These are phyloP conservation scores for Rhineura floridana DNA, from an alignment of 2,113 vertebrate genomes.

Conservation along the genomic window DNA sequence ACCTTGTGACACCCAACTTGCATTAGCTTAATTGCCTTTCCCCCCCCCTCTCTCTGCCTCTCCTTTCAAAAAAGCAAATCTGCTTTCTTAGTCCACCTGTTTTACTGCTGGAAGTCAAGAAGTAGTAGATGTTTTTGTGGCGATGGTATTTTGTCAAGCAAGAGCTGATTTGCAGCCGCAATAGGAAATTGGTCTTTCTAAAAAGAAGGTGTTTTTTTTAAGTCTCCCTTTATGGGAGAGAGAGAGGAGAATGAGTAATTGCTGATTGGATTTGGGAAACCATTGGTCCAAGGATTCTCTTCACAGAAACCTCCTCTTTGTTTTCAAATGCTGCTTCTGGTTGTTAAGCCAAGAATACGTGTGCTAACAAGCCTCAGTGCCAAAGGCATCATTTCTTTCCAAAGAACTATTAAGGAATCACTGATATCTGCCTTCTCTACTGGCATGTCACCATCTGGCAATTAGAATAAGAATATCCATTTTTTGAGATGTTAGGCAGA, in stretches of 20 bases:
- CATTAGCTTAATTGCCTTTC: slow-evolving; percentile 97
- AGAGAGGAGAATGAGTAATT: slow-evolving; percentile 36
- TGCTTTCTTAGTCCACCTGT: slow-evolving; percentile 22
- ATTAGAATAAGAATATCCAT: background rate
- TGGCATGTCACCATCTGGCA: background rate
- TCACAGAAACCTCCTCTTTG: background rate
- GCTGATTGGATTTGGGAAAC: slow-evolving; percentile 43
- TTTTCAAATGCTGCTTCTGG: slow-evolving; percentile 16
- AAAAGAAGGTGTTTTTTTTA: slow-evolving; percentile 41
- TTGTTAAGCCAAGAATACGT: background rate
- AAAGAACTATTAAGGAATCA: background rate
- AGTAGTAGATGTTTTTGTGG: slow-evolving; percentile 39
- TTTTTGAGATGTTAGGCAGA: background rate
- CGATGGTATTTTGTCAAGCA: background rate
- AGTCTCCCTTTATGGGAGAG: slow-evolving; percentile 34
- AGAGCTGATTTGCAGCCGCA: slow-evolving; percentile 27
- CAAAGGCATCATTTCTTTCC: background rate
- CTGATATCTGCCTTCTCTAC: background rate
- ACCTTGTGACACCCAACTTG: slow-evolving; percentile 91
- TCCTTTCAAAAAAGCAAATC: slow-evolving; percentile 38
- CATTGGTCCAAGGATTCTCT: background rate
- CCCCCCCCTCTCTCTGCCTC: slow-evolving; percentile 49
- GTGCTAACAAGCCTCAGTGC: background rate
- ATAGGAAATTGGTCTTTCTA: slow-evolving; percentile 41
- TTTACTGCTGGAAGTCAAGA: slow-evolving; percentile 38